These are phyloP conservation scores for Galleria mellonella DNA, from an alignment of 1,140 invertebrate genomes.

Conservation along the genomic window DNA sequence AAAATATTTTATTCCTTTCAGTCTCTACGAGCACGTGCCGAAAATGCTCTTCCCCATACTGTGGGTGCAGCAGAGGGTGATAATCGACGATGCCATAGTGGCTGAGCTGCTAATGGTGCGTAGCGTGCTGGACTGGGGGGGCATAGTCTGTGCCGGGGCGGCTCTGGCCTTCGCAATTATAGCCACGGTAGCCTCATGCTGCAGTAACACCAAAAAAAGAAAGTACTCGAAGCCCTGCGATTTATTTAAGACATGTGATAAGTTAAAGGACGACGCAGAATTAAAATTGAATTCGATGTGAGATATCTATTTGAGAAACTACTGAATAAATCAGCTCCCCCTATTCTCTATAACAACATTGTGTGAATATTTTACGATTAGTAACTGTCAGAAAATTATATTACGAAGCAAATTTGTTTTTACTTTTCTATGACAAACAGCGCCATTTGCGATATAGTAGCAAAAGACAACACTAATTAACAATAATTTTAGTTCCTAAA, in stretches of 20 bases:
- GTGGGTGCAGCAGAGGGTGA: constrained; percentile 84
- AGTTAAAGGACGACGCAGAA: constrained; percentile 47
- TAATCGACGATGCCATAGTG: constrained; percentile 72
- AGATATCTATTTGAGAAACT: background rate
- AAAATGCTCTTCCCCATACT: constrained; percentile 83
- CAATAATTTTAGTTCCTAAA: too few relatives aligned
- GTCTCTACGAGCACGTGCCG: constrained; percentile 80
- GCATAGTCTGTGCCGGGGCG: constrained; percentile 38
- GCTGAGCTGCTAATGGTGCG: constrained; percentile 46
- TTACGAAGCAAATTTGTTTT: too few relatives aligned
- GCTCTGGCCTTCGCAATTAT: constrained; percentile 36
- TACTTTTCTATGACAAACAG: too few relatives aligned
- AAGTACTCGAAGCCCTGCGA: constrained; percentile 28
- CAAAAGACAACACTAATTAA: too few relatives aligned
- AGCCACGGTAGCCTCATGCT: constrained; percentile 33
- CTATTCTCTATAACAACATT: too few relatives aligned
- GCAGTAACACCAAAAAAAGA: constrained; percentile 24
- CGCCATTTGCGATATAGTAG: too few relatives aligned
- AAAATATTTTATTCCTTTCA: constrained; percentile 32
- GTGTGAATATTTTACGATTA: background rate
- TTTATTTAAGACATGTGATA: constrained; percentile 19
- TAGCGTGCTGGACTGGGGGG: constrained; percentile 53
- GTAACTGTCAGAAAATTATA: too few relatives aligned
- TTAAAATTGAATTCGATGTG: constrained; percentile 50
- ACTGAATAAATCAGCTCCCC: too few relatives aligned